phyloP scores from a whole-genome alignment of 2,888 invertebrate species.

The Philonicus albiceps region DNA sequence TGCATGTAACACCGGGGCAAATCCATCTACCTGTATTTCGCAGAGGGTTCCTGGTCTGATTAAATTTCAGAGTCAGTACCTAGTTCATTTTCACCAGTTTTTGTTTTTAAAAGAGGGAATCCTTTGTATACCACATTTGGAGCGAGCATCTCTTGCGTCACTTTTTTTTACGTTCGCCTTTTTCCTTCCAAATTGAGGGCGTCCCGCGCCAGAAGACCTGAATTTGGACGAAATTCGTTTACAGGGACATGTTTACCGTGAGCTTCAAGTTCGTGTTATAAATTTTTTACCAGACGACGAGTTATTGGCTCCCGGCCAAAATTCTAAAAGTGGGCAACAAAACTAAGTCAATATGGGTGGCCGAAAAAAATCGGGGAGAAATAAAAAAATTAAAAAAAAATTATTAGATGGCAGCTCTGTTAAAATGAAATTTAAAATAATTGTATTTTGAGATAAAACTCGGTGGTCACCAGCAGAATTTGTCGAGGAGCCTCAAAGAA shows the following conservation, averaged over 20 bases:
- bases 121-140: neutral
- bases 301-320: neutral
- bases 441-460: neutral
- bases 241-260: neutral
- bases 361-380: neutral
- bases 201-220: neutral
- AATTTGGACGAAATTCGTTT: neutral
- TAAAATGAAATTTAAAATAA: neutral
- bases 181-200: neutral
- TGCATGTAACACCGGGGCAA: neutral
- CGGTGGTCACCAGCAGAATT: neutral
- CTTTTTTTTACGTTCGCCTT: neutral
- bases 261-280: neutral
- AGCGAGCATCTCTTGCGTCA: neutral
- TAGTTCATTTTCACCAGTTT: neutral
- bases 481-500: neutral
- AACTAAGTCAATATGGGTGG: neutral
- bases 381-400: neutral
- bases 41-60: neutral
- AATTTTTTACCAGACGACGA: neutral
- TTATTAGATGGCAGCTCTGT: neutral
- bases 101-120: neutral
- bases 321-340: neutral
- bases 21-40: neutral
- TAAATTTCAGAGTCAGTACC: neutral